These are phyloP conservation scores for Andrena marginata DNA, from an alignment of 2,888 invertebrate species.

Conservation along the genomic window DNA sequence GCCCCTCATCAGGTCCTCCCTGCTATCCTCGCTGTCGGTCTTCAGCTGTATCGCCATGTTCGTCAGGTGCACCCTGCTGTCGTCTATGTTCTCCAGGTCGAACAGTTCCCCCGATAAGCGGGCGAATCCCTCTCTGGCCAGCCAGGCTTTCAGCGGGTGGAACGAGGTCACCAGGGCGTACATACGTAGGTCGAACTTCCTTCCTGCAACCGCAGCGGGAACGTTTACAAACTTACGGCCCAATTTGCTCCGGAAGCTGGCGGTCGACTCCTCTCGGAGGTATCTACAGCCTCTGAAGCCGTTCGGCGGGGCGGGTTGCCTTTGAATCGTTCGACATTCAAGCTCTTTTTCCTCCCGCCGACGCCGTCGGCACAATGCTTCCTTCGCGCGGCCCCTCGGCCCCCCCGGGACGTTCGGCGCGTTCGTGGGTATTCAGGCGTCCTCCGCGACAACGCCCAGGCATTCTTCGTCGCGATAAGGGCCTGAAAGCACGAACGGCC, in stretches of 20 bases:
- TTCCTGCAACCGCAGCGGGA: constrained; percentile 83
- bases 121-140: constrained; percentile 88
- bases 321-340: constrained; percentile 44
- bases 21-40: constrained; percentile 29
- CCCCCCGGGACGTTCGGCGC: not conserved
- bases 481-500: constrained; percentile 7
- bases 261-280: not conserved
- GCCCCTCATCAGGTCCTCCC: constrained; percentile 81
- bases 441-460: constrained; percentile 30
- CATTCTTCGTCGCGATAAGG: constrained; percentile 50
- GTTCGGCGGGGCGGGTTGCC: constrained; percentile 36
- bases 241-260: not conserved
- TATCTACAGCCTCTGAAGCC: constrained; percentile 8
- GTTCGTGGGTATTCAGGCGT: constrained; percentile 24
- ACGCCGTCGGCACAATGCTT: constrained; percentile 19
- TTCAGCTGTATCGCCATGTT: constrained; percentile 87
- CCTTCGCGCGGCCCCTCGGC: constrained; percentile 23
- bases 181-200: constrained; percentile 88
- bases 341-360: constrained; percentile 25
- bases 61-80: constrained; percentile 87
- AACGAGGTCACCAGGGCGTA: constrained; percentile 88
- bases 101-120: constrained; percentile 87
- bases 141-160: constrained; percentile 85
- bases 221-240: constrained; percentile 19
- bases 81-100: constrained; percentile 87